Conservation (phyloP, 2,797 vertebrate species). For the Bradypodion ventrale region DNA sequence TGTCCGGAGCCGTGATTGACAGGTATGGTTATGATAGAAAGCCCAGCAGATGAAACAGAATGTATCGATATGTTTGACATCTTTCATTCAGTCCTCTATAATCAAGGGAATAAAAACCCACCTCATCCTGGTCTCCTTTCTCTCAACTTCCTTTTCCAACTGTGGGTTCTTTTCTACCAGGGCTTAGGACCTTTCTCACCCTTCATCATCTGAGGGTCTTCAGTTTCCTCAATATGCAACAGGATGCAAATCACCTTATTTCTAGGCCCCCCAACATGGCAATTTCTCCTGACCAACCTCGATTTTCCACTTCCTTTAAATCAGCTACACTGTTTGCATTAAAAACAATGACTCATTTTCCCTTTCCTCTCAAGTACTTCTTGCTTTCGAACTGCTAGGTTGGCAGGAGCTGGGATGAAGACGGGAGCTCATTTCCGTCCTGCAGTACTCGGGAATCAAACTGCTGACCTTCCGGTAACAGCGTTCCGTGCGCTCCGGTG, state of each 20-base stretch:
- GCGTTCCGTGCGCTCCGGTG: too few relatives aligned
- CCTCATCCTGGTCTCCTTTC: neutral
- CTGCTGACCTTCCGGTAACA: too few relatives aligned
- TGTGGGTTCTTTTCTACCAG: neutral
- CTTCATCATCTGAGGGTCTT: neutral
- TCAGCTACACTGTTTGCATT: neutral
- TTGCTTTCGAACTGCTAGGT: too few relatives aligned
- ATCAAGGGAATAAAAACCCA: neutral
- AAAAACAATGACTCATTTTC: conserved; percentile 1
- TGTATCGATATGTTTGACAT: neutral
- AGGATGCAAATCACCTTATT: neutral
- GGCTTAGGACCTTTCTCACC: too few relatives aligned
- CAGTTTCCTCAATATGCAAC: neutral
- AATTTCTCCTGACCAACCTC: neutral
- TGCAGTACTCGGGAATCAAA: too few relatives aligned
- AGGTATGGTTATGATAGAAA: neutral
- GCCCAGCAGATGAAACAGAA: neutral
- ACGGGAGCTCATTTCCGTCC: too few relatives aligned
- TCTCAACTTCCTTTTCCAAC: neutral
- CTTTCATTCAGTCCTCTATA: neutral
- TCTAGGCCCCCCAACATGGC: neutral
- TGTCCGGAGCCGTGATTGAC: too few relatives aligned
- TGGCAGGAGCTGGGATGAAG: too few relatives aligned
- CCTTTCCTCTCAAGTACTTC: neutral
- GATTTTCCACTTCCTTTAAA: conserved; percentile 11